Conservation (phyloP, 1,140 invertebrate species). For the Pteromalus puparum region DNA sequence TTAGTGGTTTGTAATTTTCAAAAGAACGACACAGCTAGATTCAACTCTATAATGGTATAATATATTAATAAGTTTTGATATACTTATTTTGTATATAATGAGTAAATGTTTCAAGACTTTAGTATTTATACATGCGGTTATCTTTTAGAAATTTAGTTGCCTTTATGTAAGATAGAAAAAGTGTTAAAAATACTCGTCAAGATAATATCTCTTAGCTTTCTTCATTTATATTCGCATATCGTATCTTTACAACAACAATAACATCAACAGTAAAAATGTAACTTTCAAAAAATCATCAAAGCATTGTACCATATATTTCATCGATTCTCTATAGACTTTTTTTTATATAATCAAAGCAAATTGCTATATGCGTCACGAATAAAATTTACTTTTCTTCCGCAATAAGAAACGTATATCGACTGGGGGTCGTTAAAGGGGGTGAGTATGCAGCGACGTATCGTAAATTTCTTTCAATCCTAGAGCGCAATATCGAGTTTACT, state of each 20-base stretch:
- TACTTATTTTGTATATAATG: background rate
- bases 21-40: background rate
- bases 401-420: background rate
- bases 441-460: background rate
- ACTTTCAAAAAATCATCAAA: constrained; percentile 37
- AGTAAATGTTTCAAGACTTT: constrained; percentile 11
- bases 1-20: background rate
- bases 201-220: constrained; percentile 13
- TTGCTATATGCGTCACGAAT: background rate
- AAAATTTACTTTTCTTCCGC: background rate
- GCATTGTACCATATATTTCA: background rate
- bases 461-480: background rate
- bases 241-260: constrained; percentile 36
- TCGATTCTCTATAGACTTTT: background rate
- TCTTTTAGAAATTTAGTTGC: constrained; percentile 30
- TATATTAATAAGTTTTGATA: constrained; percentile 5
- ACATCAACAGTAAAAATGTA: constrained; percentile 45
- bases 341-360: background rate
- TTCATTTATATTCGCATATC: background rate
- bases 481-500: background rate
- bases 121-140: background rate
- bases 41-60: background rate
- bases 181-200: constrained; percentile 40
- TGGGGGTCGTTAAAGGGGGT: background rate
- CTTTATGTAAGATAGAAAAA: constrained; percentile 35